Percentiles rank a stretch among this genome's conserved stretches.
Evolutionary conservation across 2,797 vertebrate species (phyloP).

Genomic region (Gymnocypris eckloni): DNA sequence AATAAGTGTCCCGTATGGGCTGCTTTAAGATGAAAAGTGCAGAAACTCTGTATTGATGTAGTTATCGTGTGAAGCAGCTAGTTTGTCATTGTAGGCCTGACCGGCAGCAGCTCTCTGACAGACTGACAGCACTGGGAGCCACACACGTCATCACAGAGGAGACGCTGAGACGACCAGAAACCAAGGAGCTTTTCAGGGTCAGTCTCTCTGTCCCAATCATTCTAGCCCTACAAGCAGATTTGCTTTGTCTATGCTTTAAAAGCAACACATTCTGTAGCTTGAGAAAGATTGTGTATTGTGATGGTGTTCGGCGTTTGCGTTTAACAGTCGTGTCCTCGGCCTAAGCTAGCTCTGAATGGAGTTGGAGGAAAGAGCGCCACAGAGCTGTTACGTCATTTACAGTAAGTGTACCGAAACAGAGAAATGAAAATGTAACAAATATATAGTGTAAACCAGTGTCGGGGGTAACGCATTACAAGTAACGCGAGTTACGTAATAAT

Average conservation of each 20-base stretch:
- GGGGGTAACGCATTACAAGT: too few relatives aligned
- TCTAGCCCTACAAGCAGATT: not conserved
- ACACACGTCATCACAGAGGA: slow-evolving; percentile 91
- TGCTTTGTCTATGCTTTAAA: not conserved
- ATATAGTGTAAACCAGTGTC: not conserved
- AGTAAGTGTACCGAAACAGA: slow-evolving; percentile 79
- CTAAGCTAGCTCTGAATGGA: slow-evolving; percentile 91
- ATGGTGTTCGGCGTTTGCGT: slow-evolving; percentile 1
- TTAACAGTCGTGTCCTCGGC: slow-evolving; percentile 80
- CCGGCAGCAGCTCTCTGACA: slow-evolving; percentile 81
- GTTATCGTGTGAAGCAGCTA: not conserved
- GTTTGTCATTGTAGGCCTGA: slow-evolving; percentile 79
- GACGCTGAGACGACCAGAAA: slow-evolving; percentile 84
- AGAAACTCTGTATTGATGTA: not conserved
- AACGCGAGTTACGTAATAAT: too few relatives aligned
- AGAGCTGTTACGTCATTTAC: slow-evolving; percentile 89
- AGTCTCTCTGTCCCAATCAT: not conserved
- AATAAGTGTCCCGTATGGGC: not conserved
- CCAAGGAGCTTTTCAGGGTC: slow-evolving; percentile 90
- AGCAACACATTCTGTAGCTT: not conserved
- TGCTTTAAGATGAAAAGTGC: not conserved
- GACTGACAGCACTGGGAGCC: slow-evolving; percentile 86
- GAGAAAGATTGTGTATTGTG: not conserved
- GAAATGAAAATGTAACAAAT: not conserved
- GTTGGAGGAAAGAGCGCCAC: slow-evolving; percentile 93